phyloP scores from a whole-genome alignment of 2,888 invertebrate genomes.

The Megaustenia siamemsis region DNA sequence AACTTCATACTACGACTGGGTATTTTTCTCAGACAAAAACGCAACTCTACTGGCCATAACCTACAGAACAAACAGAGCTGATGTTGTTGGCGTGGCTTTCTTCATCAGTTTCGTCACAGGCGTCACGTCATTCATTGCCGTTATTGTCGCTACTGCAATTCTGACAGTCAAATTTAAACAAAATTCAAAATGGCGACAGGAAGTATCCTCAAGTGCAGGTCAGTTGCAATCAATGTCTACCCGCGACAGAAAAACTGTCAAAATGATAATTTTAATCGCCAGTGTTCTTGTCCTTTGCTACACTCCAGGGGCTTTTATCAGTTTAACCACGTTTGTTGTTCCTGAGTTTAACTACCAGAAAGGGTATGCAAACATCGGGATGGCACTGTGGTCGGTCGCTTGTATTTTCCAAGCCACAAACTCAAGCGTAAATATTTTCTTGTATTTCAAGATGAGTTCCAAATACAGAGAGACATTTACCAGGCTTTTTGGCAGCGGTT shows the following conservation, averaged over 20 bases:
- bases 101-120: too few species aligned
- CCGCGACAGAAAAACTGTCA: constrained; percentile 11
- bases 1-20: too few species aligned
- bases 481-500: too few species aligned
- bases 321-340: not conserved
- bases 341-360: not conserved
- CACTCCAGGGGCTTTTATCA: constrained; percentile 5
- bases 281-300: constrained; percentile 26
- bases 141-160: too few species aligned
- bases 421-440: constrained; percentile 8
- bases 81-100: too few species aligned
- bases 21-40: too few species aligned
- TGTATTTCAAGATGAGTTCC: constrained; percentile 17
- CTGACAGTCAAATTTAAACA: too few species aligned
- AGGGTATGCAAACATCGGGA: not conserved
- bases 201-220: too few species aligned
- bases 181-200: too few species aligned
- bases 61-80: too few species aligned
- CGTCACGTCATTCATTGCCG: too few species aligned
- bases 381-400: not conserved
- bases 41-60: too few species aligned
- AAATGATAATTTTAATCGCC: constrained; percentile 3
- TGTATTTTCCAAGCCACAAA: constrained; percentile 7
- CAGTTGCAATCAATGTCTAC: not conserved
- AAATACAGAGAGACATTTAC: constrained; percentile 9